Base-by-base conservation (phyloP, 2,888 invertebrate genomes). In the Scaptomyza caliginosa region DNA sequence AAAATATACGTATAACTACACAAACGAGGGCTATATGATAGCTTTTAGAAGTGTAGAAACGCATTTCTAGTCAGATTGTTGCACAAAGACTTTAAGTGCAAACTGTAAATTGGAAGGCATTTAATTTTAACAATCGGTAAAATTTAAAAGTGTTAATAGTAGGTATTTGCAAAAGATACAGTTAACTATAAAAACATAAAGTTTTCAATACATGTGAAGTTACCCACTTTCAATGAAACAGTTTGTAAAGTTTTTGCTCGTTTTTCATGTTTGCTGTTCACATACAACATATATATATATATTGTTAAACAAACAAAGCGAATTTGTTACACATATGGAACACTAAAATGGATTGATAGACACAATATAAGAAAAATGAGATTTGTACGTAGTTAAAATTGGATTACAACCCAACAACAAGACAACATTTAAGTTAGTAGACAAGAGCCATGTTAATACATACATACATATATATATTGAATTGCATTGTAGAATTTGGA, bases 261-360 rank as follows among this genome's bases (percentile, higher is more conserved):
- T 16, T 58, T 50, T 34, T 24, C 39, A 23, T 60, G 38, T 78
- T 82, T 77, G 69, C 54, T 59, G 62, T 55, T 36, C 64, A 21
- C 32, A 62, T 59, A 46, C 56, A 10, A 26, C n/a, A n/a, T n/a
- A n/a, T n/a, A n/a, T n/a, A n/a, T n/a, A n/a, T n/a, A 69, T 65
- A 55, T 73, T 71, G 65, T 63, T 67, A 58, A 42, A 56, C 73
- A 82, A 81, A 81, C 75, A 81, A 63, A 70, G 48, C 52, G 66
- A 50, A 52, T 67, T 68, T 70, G 45, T 52, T 48, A 52, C 48
- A 58, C 82, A 85, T 71, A 77, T 77, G 71, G 67, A 43, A 36
- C 34, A 38, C 24, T 59, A 38, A 62, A 79, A 70, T 80, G 76
- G 69, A 73, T 73, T 75, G 67, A 54, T 55, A 55, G 67, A 54